Percentiles rank a stretch among this genome's conserved stretches.
Evolutionary conservation across 2,888 invertebrate genomes (phyloP).

Genomic region (Caenorhabditis zanzibari): DNA sequence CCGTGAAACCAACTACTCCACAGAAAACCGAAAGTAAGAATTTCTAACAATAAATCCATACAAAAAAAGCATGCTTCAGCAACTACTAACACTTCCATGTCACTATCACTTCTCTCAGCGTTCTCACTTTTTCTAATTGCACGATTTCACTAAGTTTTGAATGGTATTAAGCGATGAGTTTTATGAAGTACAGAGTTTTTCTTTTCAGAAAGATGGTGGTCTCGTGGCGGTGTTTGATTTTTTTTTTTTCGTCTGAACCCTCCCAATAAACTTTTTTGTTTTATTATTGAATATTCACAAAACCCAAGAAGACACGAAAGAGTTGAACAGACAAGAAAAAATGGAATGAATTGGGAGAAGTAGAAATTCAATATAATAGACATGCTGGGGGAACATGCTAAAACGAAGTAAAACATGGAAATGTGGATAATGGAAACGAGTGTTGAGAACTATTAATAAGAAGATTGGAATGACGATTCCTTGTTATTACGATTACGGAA

Average conservation of each 20-base stretch:
- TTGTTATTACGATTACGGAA: conserved; percentile 36
- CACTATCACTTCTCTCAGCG: conserved; percentile 1
- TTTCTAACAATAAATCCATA: background rate
- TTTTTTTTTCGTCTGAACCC: background rate
- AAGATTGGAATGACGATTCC: conserved; percentile 44
- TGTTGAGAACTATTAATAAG: conserved; percentile 8
- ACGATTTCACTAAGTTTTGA: conserved; percentile 9
- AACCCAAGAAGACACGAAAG: background rate
- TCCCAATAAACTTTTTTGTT: no score
- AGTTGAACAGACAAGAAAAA: background rate
- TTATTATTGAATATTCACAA: background rate
- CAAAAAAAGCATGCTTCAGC: conserved; percentile 31
- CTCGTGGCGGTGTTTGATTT: conserved; percentile 15
- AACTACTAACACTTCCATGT: conserved; percentile 7
- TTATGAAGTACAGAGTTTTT: background rate
- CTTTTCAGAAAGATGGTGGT: conserved; percentile 39
- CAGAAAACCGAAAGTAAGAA: conserved; percentile 26
- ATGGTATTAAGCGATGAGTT: background rate
- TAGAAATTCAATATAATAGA: background rate
- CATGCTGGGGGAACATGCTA: background rate
- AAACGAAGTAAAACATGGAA: conserved; percentile 4
- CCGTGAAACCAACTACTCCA: conserved; percentile 4
- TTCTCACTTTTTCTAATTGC: conserved; percentile 33
- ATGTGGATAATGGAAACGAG: background rate
- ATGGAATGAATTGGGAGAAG: no score